Evolutionary conservation across 37 sponge, comb jelly and placozoan genomes (phyloP), one percentile per base, ranked within the genome.

Genomic region (Eunapius fragilis): DNA sequence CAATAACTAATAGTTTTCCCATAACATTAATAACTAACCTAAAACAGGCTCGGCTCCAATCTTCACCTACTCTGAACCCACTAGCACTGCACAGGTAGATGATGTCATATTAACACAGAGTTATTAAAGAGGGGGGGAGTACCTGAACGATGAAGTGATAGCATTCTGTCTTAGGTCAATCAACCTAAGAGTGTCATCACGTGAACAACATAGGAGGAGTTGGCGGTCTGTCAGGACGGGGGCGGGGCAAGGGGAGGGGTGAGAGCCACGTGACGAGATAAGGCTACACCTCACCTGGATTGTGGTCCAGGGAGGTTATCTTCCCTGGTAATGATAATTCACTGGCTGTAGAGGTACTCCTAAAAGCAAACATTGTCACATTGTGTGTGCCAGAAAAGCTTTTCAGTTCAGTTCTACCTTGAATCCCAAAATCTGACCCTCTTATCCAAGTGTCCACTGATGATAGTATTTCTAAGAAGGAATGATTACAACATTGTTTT

Each of bases 391-490:
- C 25, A 24, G 25, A n/a, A n/a, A n/a, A n/a, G n/a, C n/a, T n/a
- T n/a, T n/a, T n/a, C n/a, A n/a, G n/a, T n/a, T n/a, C n/a, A n/a
- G n/a, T n/a, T 37, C n/a, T 80, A 93, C 91, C 91, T 87, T 13
- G 80, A 34, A 78, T 98, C 99, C 97, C 99, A 96, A 86, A 98
- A 93, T n/a, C 99, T 75, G 69, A 98, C 85, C 76, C 86, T 83
- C 82, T 91, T 94, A 76, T 98, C 99, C 74, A 93, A 92, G 69
- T 98, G 99, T 32, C 97, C 97, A 77, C 97, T 96, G 58, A 98
- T 92, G 25, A 98, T 82, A 19, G 74, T 75, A 86, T 19, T 19
- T 10, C 76, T 26, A 68, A 41, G 90, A 83, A 33, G 80, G 13
- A 45, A 22, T 17, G 22, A 34, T n/a, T n/a, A n/a, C n/a, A n/a